A percentile compares a stretch with the other conserved stretches of the same genome.
Evolutionary conservation across 2,888 invertebrate genomes (phyloP).

Genomic region (Ophion slaviceki): DNA sequence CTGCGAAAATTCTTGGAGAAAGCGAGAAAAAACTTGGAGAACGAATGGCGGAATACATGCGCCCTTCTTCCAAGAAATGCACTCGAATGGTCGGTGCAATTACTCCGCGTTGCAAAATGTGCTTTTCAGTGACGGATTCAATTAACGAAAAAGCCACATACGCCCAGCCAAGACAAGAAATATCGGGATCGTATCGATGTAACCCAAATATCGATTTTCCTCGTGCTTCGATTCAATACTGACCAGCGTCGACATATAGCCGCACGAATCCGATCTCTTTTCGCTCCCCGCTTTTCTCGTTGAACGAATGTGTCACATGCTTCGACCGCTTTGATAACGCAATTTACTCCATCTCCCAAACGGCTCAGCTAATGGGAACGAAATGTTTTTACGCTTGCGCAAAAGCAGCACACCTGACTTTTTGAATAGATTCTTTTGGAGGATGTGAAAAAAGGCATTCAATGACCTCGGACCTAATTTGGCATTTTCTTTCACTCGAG

Average conservation of each 20-base stretch:
- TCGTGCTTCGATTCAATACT: not conserved
- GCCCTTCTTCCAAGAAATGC: slow-evolving; percentile 44
- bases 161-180: not conserved
- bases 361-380: not conserved
- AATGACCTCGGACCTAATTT: not conserved
- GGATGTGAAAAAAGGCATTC: not conserved
- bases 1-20: slow-evolving; percentile 27
- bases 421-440: not conserved
- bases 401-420: not conserved
- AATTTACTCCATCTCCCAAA: not conserved
- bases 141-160: not conserved
- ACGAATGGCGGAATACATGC: slow-evolving; percentile 39
- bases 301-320: not conserved
- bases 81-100: slow-evolving; percentile 69
- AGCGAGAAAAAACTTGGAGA: not conserved
- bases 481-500: not conserved
- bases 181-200: not conserved
- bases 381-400: not conserved
- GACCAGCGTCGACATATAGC: not conserved
- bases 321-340: not conserved
- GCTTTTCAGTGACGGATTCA: not conserved
- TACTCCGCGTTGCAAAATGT: slow-evolving; percentile 45
- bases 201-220: not conserved
- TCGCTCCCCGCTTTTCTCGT: not conserved
- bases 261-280: not conserved